Conservation (phyloP, 30 jellyfish, hydroid and myxozoan genomes). For the Cassiopea andromeda region DNA sequence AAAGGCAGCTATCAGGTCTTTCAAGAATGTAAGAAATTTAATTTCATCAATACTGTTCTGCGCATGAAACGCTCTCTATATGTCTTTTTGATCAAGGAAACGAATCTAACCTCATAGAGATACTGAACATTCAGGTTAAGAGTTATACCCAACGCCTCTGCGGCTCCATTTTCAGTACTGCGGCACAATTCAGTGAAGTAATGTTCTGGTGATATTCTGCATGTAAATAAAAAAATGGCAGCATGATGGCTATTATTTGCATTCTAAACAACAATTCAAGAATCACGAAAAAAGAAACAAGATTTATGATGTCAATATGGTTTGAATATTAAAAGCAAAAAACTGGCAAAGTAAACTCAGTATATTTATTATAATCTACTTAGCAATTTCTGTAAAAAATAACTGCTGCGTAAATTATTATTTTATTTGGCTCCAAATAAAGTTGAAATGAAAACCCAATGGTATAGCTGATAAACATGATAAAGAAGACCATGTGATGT, state of each 20-base stretch:
- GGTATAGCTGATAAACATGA: no score
- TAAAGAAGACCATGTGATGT: no score
- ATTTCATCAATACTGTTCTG: neutral
- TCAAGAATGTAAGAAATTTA: neutral
- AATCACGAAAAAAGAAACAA: neutral
- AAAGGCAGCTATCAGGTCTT: neutral
- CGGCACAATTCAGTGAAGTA: constrained; percentile 83
- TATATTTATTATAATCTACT: no score
- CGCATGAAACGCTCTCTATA: neutral
- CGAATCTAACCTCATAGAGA: constrained; percentile 81
- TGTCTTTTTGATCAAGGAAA: neutral
- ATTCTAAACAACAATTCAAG: neutral
- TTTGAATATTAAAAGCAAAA: no score
- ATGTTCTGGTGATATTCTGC: constrained; percentile 85
- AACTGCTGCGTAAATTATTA: no score
- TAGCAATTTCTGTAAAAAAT: no score
- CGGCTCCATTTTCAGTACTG: constrained; percentile 66
- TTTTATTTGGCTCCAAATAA: no score
- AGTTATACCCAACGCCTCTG: constrained; percentile 85
- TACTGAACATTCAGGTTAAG: constrained; percentile 79
- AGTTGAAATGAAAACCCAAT: no score
- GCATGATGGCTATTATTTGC: neutral
- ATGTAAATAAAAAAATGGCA: neutral
- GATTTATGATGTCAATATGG: no score
- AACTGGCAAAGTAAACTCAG: no score